Evolutionary conservation across 2,113 vertebrate genomes (phyloP), one percentile per base, ranked within the genome.

Genomic region (Gopherus flavomarginatus): DNA sequence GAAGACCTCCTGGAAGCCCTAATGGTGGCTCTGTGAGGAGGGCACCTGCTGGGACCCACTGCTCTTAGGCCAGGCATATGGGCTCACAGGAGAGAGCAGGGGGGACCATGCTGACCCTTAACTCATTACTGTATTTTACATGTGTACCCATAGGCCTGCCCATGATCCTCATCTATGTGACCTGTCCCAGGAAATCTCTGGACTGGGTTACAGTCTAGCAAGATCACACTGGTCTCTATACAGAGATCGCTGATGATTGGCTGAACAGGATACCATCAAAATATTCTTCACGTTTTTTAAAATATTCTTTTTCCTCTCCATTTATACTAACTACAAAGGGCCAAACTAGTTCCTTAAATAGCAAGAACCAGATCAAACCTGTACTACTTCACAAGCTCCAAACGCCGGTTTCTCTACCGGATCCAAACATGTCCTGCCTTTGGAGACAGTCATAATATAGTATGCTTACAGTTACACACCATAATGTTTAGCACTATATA

Each of bases 21-120:
- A 17, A 42, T 77, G 75, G 12, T 27, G 24, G 11, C 42, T 6
- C 5, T 78, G 75, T 59, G 42, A 69, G 78, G 59, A 7, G 29
- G 3, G 1, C 69, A 26, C 50, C 69, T 49, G 59, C 0, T 0
- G 54, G 42, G 22, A 83, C 50, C 29, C 80, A 11, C 26, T 80
- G 1, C 0, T 5, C n/a, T 21, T 38, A 38, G 65, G n/a, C 35
- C 65, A n/a, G 12, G 26, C n/a, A 1, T 10, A 47, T 56, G 79
- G 56, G 22, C 27, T 35, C 13, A 7, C 1, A 14, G 13, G 75
- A 21, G 12, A 35, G 19, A n/a, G 1, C 89, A 75, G 44, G 38
- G 12, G 11, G 50, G 35, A n/a, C 53, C 0, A 31, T 4, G 2
- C 31, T 75, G 83, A 35, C 82, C 47, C n/a, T 44, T 90, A 82